These are phyloP conservation scores for Tragopan temminckii DNA, from an alignment of 2,797 vertebrate genomes.

Conservation along the genomic window DNA sequence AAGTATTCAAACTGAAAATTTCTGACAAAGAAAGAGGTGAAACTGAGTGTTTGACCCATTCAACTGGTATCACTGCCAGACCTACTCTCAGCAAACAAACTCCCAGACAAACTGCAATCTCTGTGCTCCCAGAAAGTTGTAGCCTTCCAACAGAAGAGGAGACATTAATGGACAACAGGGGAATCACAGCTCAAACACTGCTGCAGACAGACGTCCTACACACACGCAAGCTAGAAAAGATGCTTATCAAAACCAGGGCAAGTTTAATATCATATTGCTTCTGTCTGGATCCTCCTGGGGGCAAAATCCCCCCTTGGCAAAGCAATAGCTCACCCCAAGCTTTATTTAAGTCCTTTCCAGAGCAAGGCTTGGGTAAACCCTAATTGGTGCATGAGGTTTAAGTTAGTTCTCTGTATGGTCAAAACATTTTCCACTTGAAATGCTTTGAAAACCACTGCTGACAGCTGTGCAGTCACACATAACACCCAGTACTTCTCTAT, in stretches of 20 bases:
- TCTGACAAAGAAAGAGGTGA: not conserved
- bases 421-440: not conserved
- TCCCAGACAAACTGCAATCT: not conserved
- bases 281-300: not conserved
- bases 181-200: not conserved
- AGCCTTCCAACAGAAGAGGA: not conserved
- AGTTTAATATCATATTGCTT: not conserved
- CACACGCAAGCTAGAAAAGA: not conserved
- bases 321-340: not conserved
- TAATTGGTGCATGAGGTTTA: not conserved
- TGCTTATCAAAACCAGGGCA: not conserved
- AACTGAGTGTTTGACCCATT: not conserved
- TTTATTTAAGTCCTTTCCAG: not conserved
- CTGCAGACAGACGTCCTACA: not conserved
- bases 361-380: not conserved
- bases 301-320: not conserved
- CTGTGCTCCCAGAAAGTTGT: not conserved
- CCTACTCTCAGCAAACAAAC: not conserved
- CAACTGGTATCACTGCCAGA: not conserved
- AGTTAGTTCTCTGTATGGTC: not conserved
- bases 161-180: not conserved
- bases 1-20: not conserved
- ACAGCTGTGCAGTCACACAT: constrained; percentile 26
- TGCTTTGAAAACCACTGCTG: not conserved
- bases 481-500: not conserved